These are phyloP conservation scores for Petrocephalus microphthalmus DNA, from an alignment of 2,113 vertebrate species.

Conservation along the genomic window DNA sequence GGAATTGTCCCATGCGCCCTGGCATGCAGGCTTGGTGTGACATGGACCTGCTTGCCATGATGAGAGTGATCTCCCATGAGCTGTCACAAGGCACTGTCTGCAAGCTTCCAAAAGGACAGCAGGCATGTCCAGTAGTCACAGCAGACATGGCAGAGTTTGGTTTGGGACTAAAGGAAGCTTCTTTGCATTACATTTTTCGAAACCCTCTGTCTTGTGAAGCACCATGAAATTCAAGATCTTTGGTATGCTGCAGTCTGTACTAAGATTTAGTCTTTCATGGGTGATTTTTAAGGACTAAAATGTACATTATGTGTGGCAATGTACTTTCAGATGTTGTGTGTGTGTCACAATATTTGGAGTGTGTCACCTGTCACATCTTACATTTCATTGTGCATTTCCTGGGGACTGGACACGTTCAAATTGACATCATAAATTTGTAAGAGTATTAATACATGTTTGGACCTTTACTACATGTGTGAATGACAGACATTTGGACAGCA, in stretches of 20 bases:
- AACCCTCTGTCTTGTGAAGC: background rate
- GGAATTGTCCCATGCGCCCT: background rate
- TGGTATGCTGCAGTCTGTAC: background rate
- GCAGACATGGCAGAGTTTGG: background rate
- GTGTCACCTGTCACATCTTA: background rate
- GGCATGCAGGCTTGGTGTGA: background rate
- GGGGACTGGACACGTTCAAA: background rate
- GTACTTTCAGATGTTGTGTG: background rate
- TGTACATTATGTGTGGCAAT: background rate
- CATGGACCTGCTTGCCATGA: constrained; percentile 21
- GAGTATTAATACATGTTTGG: background rate
- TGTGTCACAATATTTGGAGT: background rate
- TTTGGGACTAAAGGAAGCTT: background rate
- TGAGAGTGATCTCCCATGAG: constrained; percentile 14
- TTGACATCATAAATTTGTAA: background rate
- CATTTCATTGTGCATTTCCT: background rate
- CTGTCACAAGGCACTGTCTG: background rate
- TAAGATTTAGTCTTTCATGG: background rate
- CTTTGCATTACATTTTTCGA: background rate
- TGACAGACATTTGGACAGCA: background rate
- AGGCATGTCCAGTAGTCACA: background rate
- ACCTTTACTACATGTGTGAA: background rate
- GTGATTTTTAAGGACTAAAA: background rate
- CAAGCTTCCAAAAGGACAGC: background rate
- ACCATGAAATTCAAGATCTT: background rate